These are phyloP conservation scores for Drosophila micromelanica DNA, from an alignment of 1,140 invertebrate genomes.

Conservation along the genomic window DNA sequence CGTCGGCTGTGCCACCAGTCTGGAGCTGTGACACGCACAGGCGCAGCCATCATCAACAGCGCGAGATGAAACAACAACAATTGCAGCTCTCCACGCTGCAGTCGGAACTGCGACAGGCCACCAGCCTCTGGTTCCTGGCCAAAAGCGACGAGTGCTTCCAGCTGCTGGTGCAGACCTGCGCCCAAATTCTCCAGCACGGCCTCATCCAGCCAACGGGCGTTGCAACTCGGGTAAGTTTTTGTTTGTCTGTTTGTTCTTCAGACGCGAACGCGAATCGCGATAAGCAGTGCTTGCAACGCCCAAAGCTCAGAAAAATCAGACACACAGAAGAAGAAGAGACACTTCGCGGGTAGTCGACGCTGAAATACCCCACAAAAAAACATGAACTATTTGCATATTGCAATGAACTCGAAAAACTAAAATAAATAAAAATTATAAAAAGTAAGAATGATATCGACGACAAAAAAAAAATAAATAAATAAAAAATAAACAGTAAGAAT, in stretches of 20 bases:
- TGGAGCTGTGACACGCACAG: slow-evolving; percentile 44
- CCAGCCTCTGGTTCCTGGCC: slow-evolving; percentile 58
- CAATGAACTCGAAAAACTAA: too few species aligned
- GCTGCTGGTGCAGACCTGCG: slow-evolving; percentile 49
- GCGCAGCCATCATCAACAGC: slow-evolving; percentile 32
- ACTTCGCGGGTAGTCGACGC: background rate
- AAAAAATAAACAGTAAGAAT: too few species aligned
- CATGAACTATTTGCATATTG: too few species aligned
- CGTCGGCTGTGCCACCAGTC: slow-evolving; percentile 19
- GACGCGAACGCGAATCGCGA: background rate
- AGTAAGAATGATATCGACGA: too few species aligned
- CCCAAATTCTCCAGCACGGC: slow-evolving; percentile 61
- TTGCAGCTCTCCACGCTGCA: slow-evolving; percentile 36
- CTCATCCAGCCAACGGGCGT: slow-evolving; percentile 31
- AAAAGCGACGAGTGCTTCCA: slow-evolving; percentile 48
- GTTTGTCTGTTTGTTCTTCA: too few species aligned
- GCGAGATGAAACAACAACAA: slow-evolving; percentile 53
- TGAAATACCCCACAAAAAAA: too few species aligned
- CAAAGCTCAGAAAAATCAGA: background rate
- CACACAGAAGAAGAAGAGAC: background rate
- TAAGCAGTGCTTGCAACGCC: slow-evolving; percentile 21
- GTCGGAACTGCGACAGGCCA: slow-evolving; percentile 45
- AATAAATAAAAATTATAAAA: too few species aligned
- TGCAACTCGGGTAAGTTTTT: slow-evolving; percentile 26
- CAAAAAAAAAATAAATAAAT: too few species aligned